Base-by-base conservation (phyloP, 1,140 invertebrate genomes). In the Dufourea novaeangliae region DNA sequence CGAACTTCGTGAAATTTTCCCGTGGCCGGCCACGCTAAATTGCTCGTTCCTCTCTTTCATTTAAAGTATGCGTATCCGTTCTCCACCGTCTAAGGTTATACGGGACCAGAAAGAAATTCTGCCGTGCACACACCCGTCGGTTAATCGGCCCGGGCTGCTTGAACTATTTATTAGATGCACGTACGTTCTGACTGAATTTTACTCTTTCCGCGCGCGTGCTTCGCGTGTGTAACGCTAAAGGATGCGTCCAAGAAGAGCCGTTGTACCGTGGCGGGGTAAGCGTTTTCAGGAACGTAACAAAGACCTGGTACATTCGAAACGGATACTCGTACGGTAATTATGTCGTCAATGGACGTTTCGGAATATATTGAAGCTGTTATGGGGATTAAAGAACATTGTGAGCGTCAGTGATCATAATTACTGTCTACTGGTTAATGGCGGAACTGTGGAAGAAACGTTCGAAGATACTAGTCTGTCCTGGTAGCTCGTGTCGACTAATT, bases 111-210 rank as follows among this genome's bases (percentile, higher is more conserved):
- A 74, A 74, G 72, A 74, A 74, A 74, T 57, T 27, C 64, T 50
- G 17, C 50, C 32, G 39, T 46, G 44, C 44, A 8, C 63, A n/a
- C n/a, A n/a, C 63, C 25, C 3, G 22, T 25, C 62, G 52, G 52
- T 69, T 75, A 68, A 75, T 75, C 73, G 72, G 29, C 4, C n/a
- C 46, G 27, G 41, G n/a, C 39, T 56, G 8, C 37, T 22, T n/a
- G n/a, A 69, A 75, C 73, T 75, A 50, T 75, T 75, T 75, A 75
- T 69, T 75, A 75, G 41, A 44, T 46, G 64, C 54, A 75, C 73
- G 63, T 67, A 59, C 12, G 46, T n/a, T 10, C 44, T 3, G 59
- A 25, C n/a, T 50, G 22, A 66, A 22, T 34, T 29, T 37, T 3
- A 27, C 29, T 27, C n/a, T 44, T 50, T 34, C 69, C 17, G 39